Percentiles rank a stretch among this genome's conserved stretches.
phyloP scores from a whole-genome alignment of 2,797 vertebrate genomes.

The Scolopax bukidnonensis region DNA sequence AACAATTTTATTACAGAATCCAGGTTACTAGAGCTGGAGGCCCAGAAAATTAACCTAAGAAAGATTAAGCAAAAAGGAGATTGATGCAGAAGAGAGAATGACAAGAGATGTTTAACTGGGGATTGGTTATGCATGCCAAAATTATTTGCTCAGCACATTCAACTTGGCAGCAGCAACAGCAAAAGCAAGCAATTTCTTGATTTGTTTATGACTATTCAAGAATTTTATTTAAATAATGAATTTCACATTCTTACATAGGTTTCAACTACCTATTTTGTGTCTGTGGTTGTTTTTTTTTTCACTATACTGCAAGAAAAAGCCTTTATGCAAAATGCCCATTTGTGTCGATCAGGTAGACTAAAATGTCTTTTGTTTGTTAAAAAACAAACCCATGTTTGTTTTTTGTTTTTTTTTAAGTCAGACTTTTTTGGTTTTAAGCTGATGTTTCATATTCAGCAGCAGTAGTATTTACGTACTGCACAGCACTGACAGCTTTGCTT shows the following conservation, averaged over 20 bases:
- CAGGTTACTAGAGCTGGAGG: neutral
- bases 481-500: neutral
- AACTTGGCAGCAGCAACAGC: neutral
- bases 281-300: neutral
- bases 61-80: neutral
- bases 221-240: neutral
- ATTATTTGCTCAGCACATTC: neutral
- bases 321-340: neutral
- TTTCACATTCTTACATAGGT: neutral
- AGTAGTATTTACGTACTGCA: neutral
- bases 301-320: neutral
- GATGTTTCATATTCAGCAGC: neutral
- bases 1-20: neutral
- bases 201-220: neutral
- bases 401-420: neutral
- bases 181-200: neutral
- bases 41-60: neutral
- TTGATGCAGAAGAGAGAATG: neutral
- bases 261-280: neutral
- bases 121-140: neutral
- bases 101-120: neutral
- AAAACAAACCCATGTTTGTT: fast-evolving
- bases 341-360: neutral
- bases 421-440: neutral
- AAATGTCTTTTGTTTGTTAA: neutral